A percentile compares a stretch with the other conserved stretches of the same genome.
These are phyloP conservation scores for Istiophorus platypterus DNA, from an alignment of 2,113 vertebrate genomes.

Conservation along the genomic window DNA sequence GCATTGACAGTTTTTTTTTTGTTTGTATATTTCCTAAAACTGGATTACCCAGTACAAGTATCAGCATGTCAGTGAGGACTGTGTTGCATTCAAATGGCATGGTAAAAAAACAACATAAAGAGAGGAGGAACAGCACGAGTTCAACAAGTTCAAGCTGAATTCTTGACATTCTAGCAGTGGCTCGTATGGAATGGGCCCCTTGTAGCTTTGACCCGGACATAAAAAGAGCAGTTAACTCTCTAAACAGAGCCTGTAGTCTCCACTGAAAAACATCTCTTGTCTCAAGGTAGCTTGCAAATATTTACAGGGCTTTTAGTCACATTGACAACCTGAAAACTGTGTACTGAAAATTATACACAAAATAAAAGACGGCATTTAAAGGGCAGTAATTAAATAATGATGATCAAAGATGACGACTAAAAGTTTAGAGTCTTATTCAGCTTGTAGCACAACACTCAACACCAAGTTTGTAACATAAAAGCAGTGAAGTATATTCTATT, in stretches of 20 bases:
- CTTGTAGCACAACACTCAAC: background rate
- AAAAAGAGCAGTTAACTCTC: slow-evolving; percentile 20
- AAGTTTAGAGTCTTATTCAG: background rate
- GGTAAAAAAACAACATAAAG: slow-evolving; percentile 7
- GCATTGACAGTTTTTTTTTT: background rate
- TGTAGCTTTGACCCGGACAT: slow-evolving; percentile 45
- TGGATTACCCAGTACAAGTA: background rate
- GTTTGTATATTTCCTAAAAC: background rate
- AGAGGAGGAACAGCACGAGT: slow-evolving; percentile 7
- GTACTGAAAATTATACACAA: background rate
- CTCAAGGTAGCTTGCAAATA: slow-evolving; percentile 1
- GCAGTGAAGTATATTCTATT: background rate
- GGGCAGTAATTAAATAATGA: background rate
- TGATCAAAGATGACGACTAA: background rate
- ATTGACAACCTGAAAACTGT: background rate
- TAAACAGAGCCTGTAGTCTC: slow-evolving; percentile 34
- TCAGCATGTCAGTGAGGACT: background rate
- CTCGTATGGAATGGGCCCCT: slow-evolving; percentile 48
- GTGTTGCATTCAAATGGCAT: background rate
- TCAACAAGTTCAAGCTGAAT: slow-evolving; percentile 46
- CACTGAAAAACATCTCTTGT: slow-evolving; percentile 53
- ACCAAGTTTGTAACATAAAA: background rate
- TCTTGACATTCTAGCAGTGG: slow-evolving; percentile 56
- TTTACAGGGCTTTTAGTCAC: slow-evolving; percentile 17
- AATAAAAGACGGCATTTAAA: background rate